Evolutionary conservation across 2,113 vertebrate species (phyloP).

Genomic region (Equus quagga): DNA sequence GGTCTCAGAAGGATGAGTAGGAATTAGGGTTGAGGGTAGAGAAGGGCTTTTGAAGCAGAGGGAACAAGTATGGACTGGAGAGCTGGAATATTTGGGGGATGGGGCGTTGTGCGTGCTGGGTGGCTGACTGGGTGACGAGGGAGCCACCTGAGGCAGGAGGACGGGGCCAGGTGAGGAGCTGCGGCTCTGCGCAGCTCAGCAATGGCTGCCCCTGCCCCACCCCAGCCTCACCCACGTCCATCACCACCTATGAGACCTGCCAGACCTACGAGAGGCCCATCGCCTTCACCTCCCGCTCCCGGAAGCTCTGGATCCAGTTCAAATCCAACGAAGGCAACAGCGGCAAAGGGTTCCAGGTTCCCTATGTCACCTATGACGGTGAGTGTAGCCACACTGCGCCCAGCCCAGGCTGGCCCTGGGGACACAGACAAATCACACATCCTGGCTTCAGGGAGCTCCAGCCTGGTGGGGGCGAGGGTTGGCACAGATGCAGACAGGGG

Average conservation of each 20-base stretch:
- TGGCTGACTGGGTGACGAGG: rapidly evolving
- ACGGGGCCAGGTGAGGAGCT: rapidly evolving
- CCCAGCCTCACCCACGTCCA: slow-evolving; percentile 93
- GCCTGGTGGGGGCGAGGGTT: too few relatives aligned
- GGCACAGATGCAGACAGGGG: not conserved
- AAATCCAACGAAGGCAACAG: slow-evolving; percentile 97
- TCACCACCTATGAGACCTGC: slow-evolving; percentile 97
- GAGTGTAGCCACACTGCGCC: not conserved
- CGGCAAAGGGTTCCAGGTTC: slow-evolving; percentile 96
- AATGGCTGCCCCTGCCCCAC: rapidly evolving
- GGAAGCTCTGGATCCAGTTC: slow-evolving; percentile 97
- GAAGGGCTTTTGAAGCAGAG: not conserved
- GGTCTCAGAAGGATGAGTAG: not conserved
- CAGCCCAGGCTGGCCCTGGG: not conserved
- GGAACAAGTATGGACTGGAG: rapidly evolving
- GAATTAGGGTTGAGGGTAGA: not conserved
- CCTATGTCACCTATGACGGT: slow-evolving; percentile 97
- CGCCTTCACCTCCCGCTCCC: slow-evolving; percentile 95
- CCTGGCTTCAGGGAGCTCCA: not conserved
- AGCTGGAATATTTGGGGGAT: not conserved
- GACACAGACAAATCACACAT: rapidly evolving
- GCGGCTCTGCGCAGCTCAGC: rapidly evolving
- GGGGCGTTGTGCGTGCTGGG: rapidly evolving
- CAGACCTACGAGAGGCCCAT: slow-evolving; percentile 97
- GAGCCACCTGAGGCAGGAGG: not conserved